These are phyloP conservation scores for Barypeithes pellucidus DNA, from an alignment of 2,888 invertebrate species.

Conservation along the genomic window DNA sequence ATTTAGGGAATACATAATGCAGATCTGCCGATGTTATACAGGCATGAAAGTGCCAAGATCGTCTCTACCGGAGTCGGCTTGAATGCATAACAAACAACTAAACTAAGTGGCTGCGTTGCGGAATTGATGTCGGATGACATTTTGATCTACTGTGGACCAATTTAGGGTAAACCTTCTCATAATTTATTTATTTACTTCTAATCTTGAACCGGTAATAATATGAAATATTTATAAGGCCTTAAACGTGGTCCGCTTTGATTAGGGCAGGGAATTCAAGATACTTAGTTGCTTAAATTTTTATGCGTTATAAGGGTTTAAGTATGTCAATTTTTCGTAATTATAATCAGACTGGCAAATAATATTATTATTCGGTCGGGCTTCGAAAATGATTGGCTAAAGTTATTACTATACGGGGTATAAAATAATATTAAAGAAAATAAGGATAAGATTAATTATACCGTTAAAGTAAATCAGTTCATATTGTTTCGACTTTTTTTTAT, in stretches of 20 bases:
- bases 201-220: neutral
- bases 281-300: no score
- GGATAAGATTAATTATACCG: neutral
- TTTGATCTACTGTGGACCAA: conserved; percentile 30
- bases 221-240: neutral
- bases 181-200: conserved; percentile 11
- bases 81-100: conserved; percentile 70
- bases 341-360: no score
- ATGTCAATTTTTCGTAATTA: no score
- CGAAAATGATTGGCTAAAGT: no score
- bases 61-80: conserved; percentile 59
- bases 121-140: conserved; percentile 40
- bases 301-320: no score
- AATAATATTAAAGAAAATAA: neutral
- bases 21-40: conserved; percentile 65
- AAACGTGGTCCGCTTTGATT: no score
- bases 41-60: conserved; percentile 64
- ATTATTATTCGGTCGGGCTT: no score
- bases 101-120: conserved; percentile 53
- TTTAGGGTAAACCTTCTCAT: conserved; percentile 13
- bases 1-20: conserved; percentile 69
- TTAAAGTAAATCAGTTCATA: conserved; percentile 12
- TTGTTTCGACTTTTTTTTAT: conserved; percentile 21
- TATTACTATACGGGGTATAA: neutral
- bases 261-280: no score